These are phyloP conservation scores for Neolamprologus sp. DNA, from an alignment of 2,113 vertebrate species.

Conservation along the genomic window DNA sequence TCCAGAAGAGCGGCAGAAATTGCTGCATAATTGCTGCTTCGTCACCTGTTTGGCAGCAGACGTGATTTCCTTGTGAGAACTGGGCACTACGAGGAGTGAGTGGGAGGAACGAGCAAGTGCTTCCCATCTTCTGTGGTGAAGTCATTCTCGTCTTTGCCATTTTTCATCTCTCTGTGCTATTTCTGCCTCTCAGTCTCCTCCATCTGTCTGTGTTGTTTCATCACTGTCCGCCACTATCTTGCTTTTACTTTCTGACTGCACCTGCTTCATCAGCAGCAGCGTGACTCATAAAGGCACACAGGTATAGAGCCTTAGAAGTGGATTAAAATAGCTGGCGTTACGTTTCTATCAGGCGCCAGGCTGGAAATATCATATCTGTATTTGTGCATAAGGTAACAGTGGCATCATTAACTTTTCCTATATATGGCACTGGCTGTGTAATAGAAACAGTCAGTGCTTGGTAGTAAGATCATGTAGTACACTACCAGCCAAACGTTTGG, in stretches of 20 bases:
- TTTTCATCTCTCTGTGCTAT: background rate
- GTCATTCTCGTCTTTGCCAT: background rate
- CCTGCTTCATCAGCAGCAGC: background rate
- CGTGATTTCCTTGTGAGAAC: background rate
- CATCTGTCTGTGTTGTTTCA: background rate
- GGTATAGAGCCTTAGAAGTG: background rate
- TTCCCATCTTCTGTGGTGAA: background rate
- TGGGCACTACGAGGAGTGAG: background rate
- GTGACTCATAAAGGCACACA: slow-evolving; percentile 29
- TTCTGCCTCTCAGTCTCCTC: background rate
- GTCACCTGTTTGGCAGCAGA: slow-evolving; percentile 1
- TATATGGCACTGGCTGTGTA: background rate
- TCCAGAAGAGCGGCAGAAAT: background rate
- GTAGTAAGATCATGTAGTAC: background rate
- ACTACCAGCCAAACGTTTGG: background rate
- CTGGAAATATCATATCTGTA: background rate
- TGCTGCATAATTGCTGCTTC: background rate
- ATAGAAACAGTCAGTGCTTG: background rate
- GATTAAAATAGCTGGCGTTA: background rate
- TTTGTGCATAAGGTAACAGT: background rate
- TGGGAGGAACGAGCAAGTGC: background rate
- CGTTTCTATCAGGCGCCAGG: background rate
- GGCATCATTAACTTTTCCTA: background rate
- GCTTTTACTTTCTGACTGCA: background rate
- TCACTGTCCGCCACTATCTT: background rate